phyloP scores from a whole-genome alignment of 2,113 vertebrate genomes.

The Artemisiospiza belli region DNA sequence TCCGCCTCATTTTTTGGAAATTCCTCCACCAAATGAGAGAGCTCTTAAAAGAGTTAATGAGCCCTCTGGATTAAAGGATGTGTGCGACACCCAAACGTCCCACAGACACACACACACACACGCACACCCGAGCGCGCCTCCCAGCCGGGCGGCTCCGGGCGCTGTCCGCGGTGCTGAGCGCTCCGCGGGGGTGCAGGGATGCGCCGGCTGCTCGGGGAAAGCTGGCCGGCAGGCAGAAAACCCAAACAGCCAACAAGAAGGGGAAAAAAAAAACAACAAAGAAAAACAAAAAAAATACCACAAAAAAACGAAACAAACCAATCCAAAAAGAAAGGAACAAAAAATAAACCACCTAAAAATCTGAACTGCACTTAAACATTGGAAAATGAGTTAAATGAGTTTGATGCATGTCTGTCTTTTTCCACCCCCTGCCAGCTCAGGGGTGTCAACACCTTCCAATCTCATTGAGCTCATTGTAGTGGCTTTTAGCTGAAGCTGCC shows the following conservation, averaged over 20 bases:
- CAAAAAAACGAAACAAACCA: too few species aligned
- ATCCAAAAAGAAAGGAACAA: too few species aligned
- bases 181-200: rapidly evolving
- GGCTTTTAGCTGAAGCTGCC: not conserved
- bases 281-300: not conserved
- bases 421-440: not conserved
- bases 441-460: not conserved
- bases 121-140: too few species aligned
- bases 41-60: not conserved
- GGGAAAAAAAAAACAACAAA: too few species aligned
- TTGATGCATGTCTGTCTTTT: not conserved
- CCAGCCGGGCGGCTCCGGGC: not conserved
- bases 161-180: conserved; percentile 46
- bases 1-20: not conserved
- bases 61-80: not conserved
- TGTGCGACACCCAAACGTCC: not conserved
- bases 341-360: too few species aligned
- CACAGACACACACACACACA: not conserved
- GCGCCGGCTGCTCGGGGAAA: not conserved
- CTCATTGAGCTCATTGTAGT: not conserved
- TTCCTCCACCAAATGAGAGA: not conserved
- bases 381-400: rapidly evolving
- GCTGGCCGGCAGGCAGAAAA: not conserved
- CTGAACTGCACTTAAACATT: too few species aligned
- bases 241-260: too few species aligned